Percentiles rank a stretch among this genome's conserved stretches.
phyloP scores from a whole-genome alignment of 2,113 vertebrate genomes.

The Callocephalon fimbriatum region DNA sequence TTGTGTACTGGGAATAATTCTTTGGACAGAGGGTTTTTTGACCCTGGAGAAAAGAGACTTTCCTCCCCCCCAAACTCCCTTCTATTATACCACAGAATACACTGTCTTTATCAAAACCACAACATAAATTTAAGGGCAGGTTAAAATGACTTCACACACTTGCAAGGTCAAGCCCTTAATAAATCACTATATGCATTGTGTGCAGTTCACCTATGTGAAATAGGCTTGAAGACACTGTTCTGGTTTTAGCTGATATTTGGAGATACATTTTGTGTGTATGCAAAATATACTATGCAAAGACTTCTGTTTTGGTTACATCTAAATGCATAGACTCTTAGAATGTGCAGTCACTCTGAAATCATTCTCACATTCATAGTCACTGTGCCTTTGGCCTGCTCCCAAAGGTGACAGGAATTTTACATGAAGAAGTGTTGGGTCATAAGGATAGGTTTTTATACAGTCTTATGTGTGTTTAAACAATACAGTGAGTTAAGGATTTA shows the following conservation, averaged over 20 bases:
- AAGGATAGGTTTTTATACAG: background rate
- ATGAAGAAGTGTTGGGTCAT: background rate
- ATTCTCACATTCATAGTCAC: background rate
- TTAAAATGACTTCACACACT: slow-evolving; percentile 43
- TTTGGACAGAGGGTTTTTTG: background rate
- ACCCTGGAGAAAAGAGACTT: background rate
- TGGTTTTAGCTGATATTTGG: background rate
- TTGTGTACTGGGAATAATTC: background rate
- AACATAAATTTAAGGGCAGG: slow-evolving; percentile 32
- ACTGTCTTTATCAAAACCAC: background rate
- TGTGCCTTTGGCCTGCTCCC: background rate
- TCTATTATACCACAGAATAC: background rate
- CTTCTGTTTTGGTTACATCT: background rate
- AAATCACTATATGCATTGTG: background rate
- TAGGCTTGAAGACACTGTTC: background rate
- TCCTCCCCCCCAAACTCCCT: fast-evolving
- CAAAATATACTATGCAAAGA: background rate
- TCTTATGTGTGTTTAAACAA: background rate
- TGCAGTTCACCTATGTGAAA: slow-evolving; percentile 12
- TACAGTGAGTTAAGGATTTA: background rate
- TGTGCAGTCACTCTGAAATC: background rate
- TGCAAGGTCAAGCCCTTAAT: slow-evolving; percentile 46
- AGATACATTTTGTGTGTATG: background rate
- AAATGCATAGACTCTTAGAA: background rate
- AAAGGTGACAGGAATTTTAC: background rate